Conservation (phyloP, 2,888 invertebrate species). For the Acronicta leporina region DNA sequence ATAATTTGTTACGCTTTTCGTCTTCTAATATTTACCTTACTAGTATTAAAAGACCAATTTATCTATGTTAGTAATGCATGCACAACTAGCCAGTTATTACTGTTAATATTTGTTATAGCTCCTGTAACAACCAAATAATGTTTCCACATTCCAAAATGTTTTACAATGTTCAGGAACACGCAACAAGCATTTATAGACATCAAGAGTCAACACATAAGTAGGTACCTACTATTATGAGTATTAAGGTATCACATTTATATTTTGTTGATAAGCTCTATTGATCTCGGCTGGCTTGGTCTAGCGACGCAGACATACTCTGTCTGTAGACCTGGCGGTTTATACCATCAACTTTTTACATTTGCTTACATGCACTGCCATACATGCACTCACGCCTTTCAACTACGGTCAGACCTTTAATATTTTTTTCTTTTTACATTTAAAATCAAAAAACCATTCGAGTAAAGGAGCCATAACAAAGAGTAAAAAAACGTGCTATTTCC, state of each 20-base stretch:
- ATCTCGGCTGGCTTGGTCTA: too few species aligned
- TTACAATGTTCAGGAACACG: neutral
- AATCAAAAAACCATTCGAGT: constrained; percentile 11
- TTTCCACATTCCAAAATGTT: too few species aligned
- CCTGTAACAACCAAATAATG: neutral
- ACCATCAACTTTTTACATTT: neutral
- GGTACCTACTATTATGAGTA: too few species aligned
- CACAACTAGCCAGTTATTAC: constrained; percentile 54
- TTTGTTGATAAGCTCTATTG: too few species aligned
- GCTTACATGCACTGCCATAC: too few species aligned
- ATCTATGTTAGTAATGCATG: constrained; percentile 34
- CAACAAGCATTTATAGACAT: neutral
- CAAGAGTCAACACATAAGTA: too few species aligned
- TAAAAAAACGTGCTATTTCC: constrained; percentile 51
- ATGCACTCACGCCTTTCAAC: too few species aligned
- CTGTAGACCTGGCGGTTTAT: neutral
- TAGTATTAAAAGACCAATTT: neutral
- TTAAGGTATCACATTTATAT: too few species aligned
- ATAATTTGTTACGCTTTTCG: neutral
- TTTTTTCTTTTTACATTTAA: too few species aligned
- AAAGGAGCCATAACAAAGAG: constrained; percentile 19
- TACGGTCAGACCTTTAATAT: too few species aligned
- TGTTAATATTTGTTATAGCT: constrained; percentile 20
- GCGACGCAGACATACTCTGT: neutral
- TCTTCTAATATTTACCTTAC: too few species aligned